Percentiles rank a stretch among this genome's conserved stretches.
phyloP scores from a whole-genome alignment of 2,888 invertebrate genomes.

The Digitonthophagus gazella region DNA sequence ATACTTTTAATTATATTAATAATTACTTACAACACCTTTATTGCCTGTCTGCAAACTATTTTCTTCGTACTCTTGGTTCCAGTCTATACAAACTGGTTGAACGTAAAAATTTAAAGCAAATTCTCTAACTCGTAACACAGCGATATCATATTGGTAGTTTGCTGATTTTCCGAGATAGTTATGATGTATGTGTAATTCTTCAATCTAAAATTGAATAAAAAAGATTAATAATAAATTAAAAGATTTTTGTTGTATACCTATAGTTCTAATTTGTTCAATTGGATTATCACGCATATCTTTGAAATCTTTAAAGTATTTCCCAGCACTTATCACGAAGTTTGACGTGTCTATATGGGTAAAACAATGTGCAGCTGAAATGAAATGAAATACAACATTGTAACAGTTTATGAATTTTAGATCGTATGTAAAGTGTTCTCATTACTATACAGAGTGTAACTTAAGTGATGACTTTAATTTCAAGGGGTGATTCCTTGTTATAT shows the following conservation, averaged over 20 bases:
- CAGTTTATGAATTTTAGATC: no score
- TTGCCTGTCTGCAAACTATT: slow-evolving; percentile 24
- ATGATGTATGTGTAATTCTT: slow-evolving; percentile 31
- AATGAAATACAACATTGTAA: no score
- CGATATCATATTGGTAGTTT: slow-evolving; percentile 42
- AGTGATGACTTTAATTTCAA: no score
- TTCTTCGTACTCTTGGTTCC: background rate
- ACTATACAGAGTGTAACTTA: no score
- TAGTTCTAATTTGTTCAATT: slow-evolving; percentile 8
- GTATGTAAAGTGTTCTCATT: no score
- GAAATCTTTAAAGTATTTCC: slow-evolving; percentile 43
- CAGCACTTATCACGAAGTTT: slow-evolving; percentile 38
- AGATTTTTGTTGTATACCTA: background rate
- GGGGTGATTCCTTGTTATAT: no score
- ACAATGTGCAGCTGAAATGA: slow-evolving; percentile 37
- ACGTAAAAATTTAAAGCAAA: slow-evolving; percentile 42
- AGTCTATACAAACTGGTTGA: slow-evolving; percentile 45
- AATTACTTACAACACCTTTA: slow-evolving; percentile 35
- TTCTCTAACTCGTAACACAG: slow-evolving; percentile 39
- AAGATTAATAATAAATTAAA: no score
- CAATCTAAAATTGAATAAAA: slow-evolving; percentile 30
- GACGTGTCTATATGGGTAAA: slow-evolving; percentile 36
- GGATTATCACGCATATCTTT: slow-evolving; percentile 36
- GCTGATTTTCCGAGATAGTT: slow-evolving; percentile 37
- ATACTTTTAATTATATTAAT: background rate